A percentile compares a stretch with the other conserved stretches of the same genome.
phyloP scores from a whole-genome alignment of 2,888 invertebrate genomes.

The Noctua janthe region DNA sequence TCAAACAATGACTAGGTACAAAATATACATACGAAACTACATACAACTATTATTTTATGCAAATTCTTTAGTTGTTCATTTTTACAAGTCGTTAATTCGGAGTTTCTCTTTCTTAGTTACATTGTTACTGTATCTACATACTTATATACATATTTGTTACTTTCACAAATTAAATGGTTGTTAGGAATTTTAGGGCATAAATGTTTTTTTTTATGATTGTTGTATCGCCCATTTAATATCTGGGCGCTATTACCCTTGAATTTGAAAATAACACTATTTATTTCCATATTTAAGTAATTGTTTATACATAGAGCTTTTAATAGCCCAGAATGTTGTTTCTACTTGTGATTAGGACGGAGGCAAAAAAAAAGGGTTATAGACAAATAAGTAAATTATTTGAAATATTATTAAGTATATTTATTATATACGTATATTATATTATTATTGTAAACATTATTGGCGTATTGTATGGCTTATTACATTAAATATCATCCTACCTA shows the following conservation, averaged over 20 bases:
- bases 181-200: constrained; percentile 43
- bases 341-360: background rate
- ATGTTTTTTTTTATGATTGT: background rate
- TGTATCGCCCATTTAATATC: constrained; percentile 26
- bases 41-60: constrained; percentile 41
- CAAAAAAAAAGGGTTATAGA: no score
- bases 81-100: constrained; percentile 58
- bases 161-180: constrained; percentile 43
- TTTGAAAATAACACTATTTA: background rate
- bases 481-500: no score
- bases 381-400: background rate
- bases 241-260: constrained; percentile 34
- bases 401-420: no score
- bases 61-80: constrained; percentile 41
- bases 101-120: constrained; percentile 57
- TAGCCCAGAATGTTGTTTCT: background rate
- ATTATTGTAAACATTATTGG: background rate
- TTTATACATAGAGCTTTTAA: background rate
- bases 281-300: constrained; percentile 4
- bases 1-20: background rate
- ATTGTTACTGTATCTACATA: constrained; percentile 16
- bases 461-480: no score
- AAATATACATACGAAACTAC: constrained; percentile 26
- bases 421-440: no score
- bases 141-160: constrained; percentile 14